Conservation (phyloP, 2,888 invertebrate species). For the Diaphora mendica region DNA sequence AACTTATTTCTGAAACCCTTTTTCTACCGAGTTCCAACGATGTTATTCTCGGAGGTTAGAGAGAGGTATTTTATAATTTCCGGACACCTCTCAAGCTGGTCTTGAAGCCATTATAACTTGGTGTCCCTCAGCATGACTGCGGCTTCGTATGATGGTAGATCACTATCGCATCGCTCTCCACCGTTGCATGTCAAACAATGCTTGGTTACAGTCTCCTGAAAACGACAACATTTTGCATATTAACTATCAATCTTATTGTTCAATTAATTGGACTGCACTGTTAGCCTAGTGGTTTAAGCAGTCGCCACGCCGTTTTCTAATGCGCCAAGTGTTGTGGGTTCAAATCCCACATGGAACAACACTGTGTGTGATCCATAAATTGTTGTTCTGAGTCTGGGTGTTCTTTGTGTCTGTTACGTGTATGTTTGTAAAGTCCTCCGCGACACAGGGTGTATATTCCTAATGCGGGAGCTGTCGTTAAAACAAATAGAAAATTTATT, state of each 20-base stretch:
- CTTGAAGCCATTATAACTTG: constrained; percentile 70
- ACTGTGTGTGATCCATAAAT: too few species aligned
- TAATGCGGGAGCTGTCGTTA: too few species aligned
- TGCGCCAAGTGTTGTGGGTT: too few species aligned
- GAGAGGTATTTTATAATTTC: neutral
- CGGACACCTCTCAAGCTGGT: neutral
- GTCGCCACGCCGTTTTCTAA: too few species aligned
- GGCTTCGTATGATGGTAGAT: constrained; percentile 88
- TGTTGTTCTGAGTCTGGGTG: too few species aligned
- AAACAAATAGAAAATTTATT: too few species aligned
- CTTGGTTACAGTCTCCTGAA: constrained; percentile 74
- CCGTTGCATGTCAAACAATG: constrained; percentile 63
- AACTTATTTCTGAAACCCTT: neutral
- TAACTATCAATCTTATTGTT: neutral
- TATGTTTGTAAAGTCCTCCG: too few species aligned
- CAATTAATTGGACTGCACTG: too few species aligned
- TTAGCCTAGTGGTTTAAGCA: too few species aligned
- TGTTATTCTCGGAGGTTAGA: neutral
- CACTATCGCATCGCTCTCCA: constrained; percentile 63
- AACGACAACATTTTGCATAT: constrained; percentile 29
- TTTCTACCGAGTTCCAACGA: neutral
- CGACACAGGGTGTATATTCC: too few species aligned
- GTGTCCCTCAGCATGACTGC: constrained; percentile 85
- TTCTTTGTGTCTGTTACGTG: too few species aligned
- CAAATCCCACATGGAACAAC: too few species aligned